Evolutionary conservation across 2,113 vertebrate genomes (phyloP).

Genomic region (Mirounga angustirostris): DNA sequence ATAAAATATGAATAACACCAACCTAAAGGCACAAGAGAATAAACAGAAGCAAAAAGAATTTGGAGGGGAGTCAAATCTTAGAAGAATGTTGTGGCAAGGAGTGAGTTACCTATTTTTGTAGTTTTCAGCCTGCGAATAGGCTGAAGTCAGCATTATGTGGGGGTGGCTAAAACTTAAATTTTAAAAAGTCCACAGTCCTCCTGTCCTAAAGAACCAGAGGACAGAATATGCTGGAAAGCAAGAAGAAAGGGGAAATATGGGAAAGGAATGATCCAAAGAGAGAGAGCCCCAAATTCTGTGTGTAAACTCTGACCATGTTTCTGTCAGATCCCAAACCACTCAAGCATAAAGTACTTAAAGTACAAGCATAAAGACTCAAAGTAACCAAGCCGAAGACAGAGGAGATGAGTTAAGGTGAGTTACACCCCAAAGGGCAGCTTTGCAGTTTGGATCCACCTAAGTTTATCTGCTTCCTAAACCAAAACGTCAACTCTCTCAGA

Average conservation of each 20-base stretch:
- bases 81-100: neutral
- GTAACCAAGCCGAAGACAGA: neutral
- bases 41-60: conserved; percentile 26
- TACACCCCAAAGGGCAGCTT: neutral
- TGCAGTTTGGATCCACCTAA: neutral
- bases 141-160: neutral
- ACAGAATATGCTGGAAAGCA: neutral
- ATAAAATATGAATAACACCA: neutral
- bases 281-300: neutral
- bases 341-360: no score
- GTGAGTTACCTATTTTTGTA: neutral
- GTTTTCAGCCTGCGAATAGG: neutral
- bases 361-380: neutral
- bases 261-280: neutral
- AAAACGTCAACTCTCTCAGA: neutral
- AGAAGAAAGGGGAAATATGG: neutral
- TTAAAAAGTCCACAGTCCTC: neutral
- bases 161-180: neutral
- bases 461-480: conserved; percentile 45
- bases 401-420: neutral
- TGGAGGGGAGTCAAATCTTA: neutral
- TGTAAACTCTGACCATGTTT: neutral
- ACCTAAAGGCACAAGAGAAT: neutral
- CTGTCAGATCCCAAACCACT: neutral
- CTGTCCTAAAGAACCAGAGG: neutral